Evolutionary conservation across 2,113 vertebrate species (phyloP).

Genomic region (Cathartes aura): DNA sequence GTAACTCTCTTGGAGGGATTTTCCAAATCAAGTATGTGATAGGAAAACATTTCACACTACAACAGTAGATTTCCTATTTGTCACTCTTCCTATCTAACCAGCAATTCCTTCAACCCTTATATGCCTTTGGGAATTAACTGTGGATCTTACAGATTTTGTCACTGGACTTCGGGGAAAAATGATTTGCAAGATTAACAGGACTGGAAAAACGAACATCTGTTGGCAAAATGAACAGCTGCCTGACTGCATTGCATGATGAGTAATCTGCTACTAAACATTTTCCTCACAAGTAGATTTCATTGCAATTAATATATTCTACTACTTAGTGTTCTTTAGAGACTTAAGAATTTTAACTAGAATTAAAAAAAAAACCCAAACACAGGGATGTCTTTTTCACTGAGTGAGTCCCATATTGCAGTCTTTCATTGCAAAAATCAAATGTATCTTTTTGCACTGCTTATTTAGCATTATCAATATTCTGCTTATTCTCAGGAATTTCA

Average conservation of each 20-base stretch:
- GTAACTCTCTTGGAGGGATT: not conserved
- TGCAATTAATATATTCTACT: not conserved
- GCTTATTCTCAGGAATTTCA: not conserved
- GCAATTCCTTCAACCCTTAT: not conserved
- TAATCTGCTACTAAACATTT: not conserved
- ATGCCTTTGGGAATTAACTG: not conserved
- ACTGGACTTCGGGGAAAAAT: not conserved
- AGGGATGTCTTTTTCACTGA: not conserved
- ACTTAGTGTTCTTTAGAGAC: not conserved
- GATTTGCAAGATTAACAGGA: conserved; percentile 9
- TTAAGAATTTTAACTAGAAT: not conserved
- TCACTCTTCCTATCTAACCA: not conserved
- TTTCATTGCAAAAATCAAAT: not conserved
- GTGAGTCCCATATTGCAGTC: not conserved
- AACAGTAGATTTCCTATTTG: not conserved
- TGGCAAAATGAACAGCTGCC: conserved; percentile 20
- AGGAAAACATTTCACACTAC: not conserved
- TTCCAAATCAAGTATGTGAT: not conserved
- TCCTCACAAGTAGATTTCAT: not conserved
- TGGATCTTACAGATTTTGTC: not conserved
- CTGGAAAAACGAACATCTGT: conserved; percentile 31
- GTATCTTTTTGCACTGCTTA: not conserved
- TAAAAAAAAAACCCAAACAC: not conserved
- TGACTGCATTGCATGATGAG: not conserved
- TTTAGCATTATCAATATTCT: not conserved